Evolutionary conservation across 64 coral and sea anemone genomes (phyloP).

Genomic region (Cladopsammia gracilis): DNA sequence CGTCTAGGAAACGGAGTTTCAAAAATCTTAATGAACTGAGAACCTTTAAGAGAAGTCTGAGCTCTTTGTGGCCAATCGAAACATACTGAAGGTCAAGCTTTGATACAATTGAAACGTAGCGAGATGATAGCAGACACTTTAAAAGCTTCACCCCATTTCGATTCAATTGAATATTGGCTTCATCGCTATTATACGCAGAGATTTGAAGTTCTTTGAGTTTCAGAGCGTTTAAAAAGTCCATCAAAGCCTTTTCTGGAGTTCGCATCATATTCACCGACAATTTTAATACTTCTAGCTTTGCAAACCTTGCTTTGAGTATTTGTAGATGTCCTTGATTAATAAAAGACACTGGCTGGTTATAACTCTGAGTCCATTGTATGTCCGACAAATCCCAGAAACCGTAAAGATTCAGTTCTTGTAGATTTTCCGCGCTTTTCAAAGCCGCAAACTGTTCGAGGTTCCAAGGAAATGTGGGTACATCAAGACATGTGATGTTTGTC

Average conservation of each 20-base stretch:
- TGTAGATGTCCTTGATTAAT: constrained; percentile 35
- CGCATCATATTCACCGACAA: constrained; percentile 33
- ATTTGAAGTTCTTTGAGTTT: constrained; percentile 34
- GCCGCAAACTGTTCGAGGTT: constrained; percentile 26
- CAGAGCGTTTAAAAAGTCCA: constrained; percentile 20
- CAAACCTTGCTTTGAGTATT: background rate
- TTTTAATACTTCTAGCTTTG: constrained; percentile 2
- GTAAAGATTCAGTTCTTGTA: constrained; percentile 31
- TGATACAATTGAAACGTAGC: background rate
- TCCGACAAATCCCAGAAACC: constrained; percentile 44
- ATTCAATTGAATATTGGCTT: constrained; percentile 18
- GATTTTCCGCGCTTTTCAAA: constrained; percentile 20
- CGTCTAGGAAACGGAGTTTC: constrained; percentile 4
- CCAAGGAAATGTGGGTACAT: constrained; percentile 28
- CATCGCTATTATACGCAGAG: constrained; percentile 19
- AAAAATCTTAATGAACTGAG: constrained; percentile 15
- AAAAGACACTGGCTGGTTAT: background rate
- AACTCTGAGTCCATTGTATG: constrained; percentile 5
- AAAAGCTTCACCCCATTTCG: background rate
- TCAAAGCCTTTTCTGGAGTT: background rate
- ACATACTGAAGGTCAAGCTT: constrained; percentile 29
- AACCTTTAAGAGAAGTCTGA: background rate
- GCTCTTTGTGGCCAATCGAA: constrained; percentile 49
- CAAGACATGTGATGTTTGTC: constrained; percentile 38
- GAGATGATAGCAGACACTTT: constrained; percentile 14